Evolutionary conservation across 2,888 invertebrate genomes (phyloP), one percentile per base, ranked within the genome.

Genomic region (Heliconius cydno): DNA sequence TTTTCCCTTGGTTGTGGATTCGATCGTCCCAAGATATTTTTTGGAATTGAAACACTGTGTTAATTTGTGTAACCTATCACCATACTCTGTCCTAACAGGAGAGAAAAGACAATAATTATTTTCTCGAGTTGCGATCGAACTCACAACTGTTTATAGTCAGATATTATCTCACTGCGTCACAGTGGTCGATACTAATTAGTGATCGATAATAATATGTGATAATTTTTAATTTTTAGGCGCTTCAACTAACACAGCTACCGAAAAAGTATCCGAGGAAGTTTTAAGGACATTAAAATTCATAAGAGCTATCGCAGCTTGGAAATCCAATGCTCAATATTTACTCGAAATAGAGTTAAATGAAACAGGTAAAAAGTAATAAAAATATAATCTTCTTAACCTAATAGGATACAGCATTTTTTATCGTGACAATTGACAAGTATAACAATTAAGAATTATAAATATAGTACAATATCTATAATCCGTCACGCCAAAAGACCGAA

Each of bases 271-370:
- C 0, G 94, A 94, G 80, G 95, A 95, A 85, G 93, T 94, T 19
- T 85, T 90, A 4, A 87, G 94, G 78, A 91, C 94, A 0, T 79
- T 94, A 19, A 94, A 94, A 82, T 94, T 95, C 80, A 84, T 95
- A 10, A 87, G 92, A 80, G 92, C 92, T 0, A 90, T 91, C 0
- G 89, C 93, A 0, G 92, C 93, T 0, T 95, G 95, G 95, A 88
- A 89, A 72, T 93, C 93, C 0, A 94, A 94, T 78, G 94, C 94
- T 0, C 94, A 94, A 79, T 94, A 94, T 84, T 85, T 94, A 57
- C 85, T 95, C 2, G 95, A 94, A 83, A 94, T 94, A 12, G 95
- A 95, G 79, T 84, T 94, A 57, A 94, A 93, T 83, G 94, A 94
- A 88, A 87, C 91, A 83, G 94, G 94, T 94, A 68, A 28, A 65